Evolutionary conservation across 2,888 invertebrate species (phyloP), one percentile per base, ranked within the genome.

Genomic region (Tenthredo amoena): DNA sequence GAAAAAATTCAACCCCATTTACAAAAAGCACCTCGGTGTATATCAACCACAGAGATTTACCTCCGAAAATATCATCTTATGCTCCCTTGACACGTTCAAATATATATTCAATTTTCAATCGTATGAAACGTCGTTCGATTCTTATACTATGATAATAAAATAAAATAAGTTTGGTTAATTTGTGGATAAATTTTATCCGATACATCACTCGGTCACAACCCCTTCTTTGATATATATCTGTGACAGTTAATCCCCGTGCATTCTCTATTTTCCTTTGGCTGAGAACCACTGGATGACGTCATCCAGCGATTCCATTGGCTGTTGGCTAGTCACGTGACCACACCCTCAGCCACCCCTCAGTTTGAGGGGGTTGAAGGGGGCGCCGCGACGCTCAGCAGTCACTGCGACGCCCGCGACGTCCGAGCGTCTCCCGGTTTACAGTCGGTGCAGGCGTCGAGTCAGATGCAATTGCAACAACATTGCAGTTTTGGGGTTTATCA

Each of bases 391-490:
- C 91, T 91, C 92, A 92, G 89, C 93, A 93, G 93, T 93, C 93
- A 93, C 92, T 93, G 93, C 93, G 91, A 92, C 93, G 93, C 91
- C 91, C 91, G 93, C 92, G 92, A 92, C 91, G 91, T 91, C 91
- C 91, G 89, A 92, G 92, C 92, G 92, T 92, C 92, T 92, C 89
- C 71, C 90, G 90, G 89, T 90, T 91, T 89, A 91, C 90, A 89
- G 88, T 87, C 85, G 88, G 86, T 87, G 87, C 87, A 76, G 86
- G 76, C 86, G 85, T 77, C 85, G 62, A 74, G 74, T 86, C 71
- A 65, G 65, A 85, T 85, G 85, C 85, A 82, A 68, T 82, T 82
- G 85, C 85, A 85, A 85, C 15, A 79, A 85, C 82, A 85, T 83
- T 65, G 62, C 81, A 81, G 10, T 81, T 81, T 37, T 77, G 15